Evolutionary conservation across 2,113 vertebrate species (phyloP), one percentile per base, ranked within the genome.

Genomic region (Bolborhynchus lineola): DNA sequence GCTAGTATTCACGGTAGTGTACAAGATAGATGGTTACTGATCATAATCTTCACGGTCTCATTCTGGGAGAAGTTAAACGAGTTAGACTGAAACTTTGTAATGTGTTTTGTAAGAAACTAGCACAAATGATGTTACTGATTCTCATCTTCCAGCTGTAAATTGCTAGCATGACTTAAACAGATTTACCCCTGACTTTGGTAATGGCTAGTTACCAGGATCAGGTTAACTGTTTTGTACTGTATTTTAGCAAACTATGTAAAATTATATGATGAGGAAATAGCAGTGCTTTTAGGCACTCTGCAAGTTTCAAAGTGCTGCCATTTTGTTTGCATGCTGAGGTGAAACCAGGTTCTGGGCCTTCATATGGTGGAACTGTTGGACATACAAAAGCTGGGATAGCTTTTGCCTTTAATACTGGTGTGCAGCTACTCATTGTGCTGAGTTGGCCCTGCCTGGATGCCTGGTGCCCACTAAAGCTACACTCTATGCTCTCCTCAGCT

Each of bases 1-100:
- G 11, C 18, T 0, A 0, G 13, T 57, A 10, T 62, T 67, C 5
- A 2, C 37, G 13, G 23, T 68, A 25, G 19, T 41, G 7, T 13
- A 23, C 37, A 46, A n/a, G 17, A 28, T 14, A 3, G 24, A 23
- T 50, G 14, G 37, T 46, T 75, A 39, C 28, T 33, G 12, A 6
- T 20, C 9, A 7, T 70, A 18, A 31, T 23, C 16, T 41, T 21
- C 35, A 53, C 11, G 4, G 13, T 42, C 13, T 65, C 26, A 14
- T 11, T 15, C 35, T 29, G 31, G 29, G 26, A 29, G 39, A 18
- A 15, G 42, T 35, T 41, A 26, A 26, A 20, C 26, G 6, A 37
- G 11, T 53, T 41, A 57, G 10, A 19, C 24, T 74, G 39, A 47
- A 69, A 46, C 28, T 19, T 37, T 39, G 11, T 72, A 18, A 6